A percentile compares a stretch with the other conserved stretches of the same genome.
phyloP scores from a whole-genome alignment of 2,888 invertebrate genomes.

The Drosophila longiperda region DNA sequence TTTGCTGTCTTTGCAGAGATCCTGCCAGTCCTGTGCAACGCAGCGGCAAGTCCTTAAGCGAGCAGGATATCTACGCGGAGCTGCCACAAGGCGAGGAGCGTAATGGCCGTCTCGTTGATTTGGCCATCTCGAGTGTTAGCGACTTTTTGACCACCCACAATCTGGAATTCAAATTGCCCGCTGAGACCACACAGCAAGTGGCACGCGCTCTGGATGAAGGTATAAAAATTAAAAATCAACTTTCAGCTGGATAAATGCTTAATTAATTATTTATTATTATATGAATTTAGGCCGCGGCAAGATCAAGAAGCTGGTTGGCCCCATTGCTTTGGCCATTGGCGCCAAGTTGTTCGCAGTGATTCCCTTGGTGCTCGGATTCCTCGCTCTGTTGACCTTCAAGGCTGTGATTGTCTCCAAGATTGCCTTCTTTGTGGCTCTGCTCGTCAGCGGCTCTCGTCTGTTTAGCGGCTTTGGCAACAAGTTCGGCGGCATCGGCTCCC shows the following conservation, averaged over 20 bases:
- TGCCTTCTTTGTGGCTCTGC: conserved; percentile 90
- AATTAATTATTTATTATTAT: background rate
- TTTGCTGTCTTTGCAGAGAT: conserved; percentile 80
- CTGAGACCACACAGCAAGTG: conserved; percentile 88
- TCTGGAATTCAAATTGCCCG: conserved; percentile 90
- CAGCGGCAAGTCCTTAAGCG: conserved; percentile 84
- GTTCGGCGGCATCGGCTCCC: conserved; percentile 72
- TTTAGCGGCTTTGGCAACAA: conserved; percentile 86
- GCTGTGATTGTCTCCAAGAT: conserved; percentile 92
- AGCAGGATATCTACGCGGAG: conserved; percentile 86
- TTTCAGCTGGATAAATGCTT: background rate
- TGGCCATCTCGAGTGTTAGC: conserved; percentile 86
- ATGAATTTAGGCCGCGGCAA: conserved; percentile 88
- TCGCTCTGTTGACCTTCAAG: conserved; percentile 90
- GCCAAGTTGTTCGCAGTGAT: conserved; percentile 90
- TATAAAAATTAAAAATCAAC: conserved; percentile 84
- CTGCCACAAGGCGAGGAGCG: conserved; percentile 86
- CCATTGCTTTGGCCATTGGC: conserved; percentile 89
- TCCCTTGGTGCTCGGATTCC: conserved; percentile 89
- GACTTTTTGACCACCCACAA: conserved; percentile 88
- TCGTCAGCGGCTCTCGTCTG: conserved; percentile 89
- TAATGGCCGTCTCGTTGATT: conserved; percentile 86
- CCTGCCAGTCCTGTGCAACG: conserved; percentile 80
- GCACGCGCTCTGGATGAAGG: conserved; percentile 92
- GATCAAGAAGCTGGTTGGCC: conserved; percentile 90